Conservation (phyloP, 92 coral and sea anemone genomes). For the Porites cylindrica region DNA sequence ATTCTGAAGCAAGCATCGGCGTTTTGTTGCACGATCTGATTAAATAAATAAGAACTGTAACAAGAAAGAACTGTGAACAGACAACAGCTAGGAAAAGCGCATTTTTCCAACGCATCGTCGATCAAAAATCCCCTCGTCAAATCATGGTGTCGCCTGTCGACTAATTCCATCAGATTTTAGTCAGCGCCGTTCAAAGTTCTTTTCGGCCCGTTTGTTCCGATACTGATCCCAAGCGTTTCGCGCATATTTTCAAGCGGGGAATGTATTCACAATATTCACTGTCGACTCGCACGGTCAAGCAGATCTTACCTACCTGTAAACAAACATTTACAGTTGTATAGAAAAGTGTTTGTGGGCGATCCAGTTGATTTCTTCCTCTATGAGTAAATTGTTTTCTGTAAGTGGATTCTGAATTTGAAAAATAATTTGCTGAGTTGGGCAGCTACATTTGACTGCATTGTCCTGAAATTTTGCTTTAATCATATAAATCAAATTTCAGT, state of each 20-base stretch:
- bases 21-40: slow-evolving; percentile 26
- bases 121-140: background rate
- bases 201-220: background rate
- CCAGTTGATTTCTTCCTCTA: slow-evolving; percentile 3
- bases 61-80: slow-evolving; percentile 17
- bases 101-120: slow-evolving; percentile 37
- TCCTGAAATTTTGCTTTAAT: background rate
- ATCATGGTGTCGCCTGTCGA: no score
- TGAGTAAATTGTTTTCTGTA: background rate
- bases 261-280: slow-evolving; percentile 27
- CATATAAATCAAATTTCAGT: background rate
- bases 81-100: slow-evolving; percentile 1
- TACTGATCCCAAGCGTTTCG: background rate
- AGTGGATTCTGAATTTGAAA: slow-evolving; percentile 17
- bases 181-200: slow-evolving; percentile 35
- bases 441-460: background rate
- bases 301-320: background rate
- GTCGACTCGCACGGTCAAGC: background rate
- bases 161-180: background rate
- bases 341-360: background rate
- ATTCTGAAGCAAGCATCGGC: background rate
- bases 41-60: slow-evolving; percentile 18
- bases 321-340: no score
- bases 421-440: background rate
- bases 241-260: slow-evolving; percentile 36